Evolutionary conservation across 2,888 invertebrate genomes (phyloP).

Genomic region (Lacanobia wlatinum): DNA sequence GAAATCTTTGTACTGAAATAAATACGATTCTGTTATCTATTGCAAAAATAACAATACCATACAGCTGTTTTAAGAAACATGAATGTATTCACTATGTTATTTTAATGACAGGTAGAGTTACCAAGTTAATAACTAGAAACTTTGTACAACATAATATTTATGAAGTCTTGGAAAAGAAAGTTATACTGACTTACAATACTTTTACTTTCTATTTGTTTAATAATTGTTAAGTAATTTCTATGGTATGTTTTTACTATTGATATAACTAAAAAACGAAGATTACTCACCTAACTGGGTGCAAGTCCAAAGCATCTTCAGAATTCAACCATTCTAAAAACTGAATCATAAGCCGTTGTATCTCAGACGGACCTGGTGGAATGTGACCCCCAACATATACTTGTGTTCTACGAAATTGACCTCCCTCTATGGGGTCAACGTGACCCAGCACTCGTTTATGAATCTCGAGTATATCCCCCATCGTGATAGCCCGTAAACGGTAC

Average conservation of each 20-base stretch:
- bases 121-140: background rate
- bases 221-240: background rate
- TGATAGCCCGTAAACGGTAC: conserved; percentile 94
- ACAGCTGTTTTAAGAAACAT: too few relatives aligned
- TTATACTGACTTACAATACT: conserved; percentile 7
- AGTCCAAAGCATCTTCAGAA: conserved; percentile 95
- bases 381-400: conserved; percentile 99
- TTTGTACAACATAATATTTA: conserved; percentile 4
- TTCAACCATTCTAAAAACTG: conserved; percentile 98
- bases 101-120: background rate
- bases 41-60: too few relatives aligned
- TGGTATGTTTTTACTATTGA: background rate
- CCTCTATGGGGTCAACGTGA: conserved; percentile 97
- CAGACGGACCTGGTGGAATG: conserved; percentile 96
- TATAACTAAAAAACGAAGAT: background rate
- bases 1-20: too few relatives aligned
- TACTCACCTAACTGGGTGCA: conserved; percentile 95
- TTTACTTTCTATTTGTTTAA: conserved; percentile 18
- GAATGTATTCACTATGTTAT: too few relatives aligned
- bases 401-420: conserved; percentile 96
- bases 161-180: conserved; percentile 1
- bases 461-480: conserved; percentile 96
- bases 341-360: conserved; percentile 95
- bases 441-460: conserved; percentile 98
- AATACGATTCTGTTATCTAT: too few relatives aligned